Evolutionary conservation across 2,113 vertebrate genomes (phyloP).

Genomic region (Oncorhynchus masou): DNA sequence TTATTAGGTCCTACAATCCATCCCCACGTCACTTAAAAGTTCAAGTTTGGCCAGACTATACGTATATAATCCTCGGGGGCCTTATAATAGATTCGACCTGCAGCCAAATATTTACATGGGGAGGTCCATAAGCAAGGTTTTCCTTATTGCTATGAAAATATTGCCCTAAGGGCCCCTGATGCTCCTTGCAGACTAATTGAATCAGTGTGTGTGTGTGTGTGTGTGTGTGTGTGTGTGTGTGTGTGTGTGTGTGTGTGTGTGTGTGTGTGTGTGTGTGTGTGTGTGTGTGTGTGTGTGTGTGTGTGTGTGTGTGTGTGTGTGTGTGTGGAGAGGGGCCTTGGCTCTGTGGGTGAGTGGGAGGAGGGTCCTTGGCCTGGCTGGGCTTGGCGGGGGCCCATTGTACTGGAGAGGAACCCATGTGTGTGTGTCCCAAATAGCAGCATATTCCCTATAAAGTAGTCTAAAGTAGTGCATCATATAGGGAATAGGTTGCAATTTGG

Average conservation of each 20-base stretch:
- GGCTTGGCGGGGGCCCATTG: slow-evolving; percentile 39
- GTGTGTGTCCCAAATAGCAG: too few species aligned
- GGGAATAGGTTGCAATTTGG: slow-evolving; percentile 50
- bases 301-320: neutral
- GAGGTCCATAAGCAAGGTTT: slow-evolving; percentile 67
- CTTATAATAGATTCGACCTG: slow-evolving; percentile 69
- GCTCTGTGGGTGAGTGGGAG: slow-evolving; percentile 18
- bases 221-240: too few species aligned
- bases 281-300: too few species aligned
- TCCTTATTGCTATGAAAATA: slow-evolving; percentile 72
- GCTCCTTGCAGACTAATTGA: slow-evolving; percentile 68
- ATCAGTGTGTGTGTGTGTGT: slow-evolving; percentile 45
- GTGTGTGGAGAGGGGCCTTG: slow-evolving; percentile 22
- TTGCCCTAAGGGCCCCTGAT: slow-evolving; percentile 58
- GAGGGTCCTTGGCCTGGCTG: slow-evolving; percentile 24
- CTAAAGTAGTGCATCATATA: too few species aligned
- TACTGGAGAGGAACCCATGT: slow-evolving; percentile 73
- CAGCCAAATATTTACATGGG: slow-evolving; percentile 89
- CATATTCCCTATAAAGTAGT: too few species aligned
- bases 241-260: too few species aligned
- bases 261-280: too few species aligned
- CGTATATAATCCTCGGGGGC: slow-evolving; percentile 73
- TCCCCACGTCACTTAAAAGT: slow-evolving; percentile 33
- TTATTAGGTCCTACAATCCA: slow-evolving; percentile 16
- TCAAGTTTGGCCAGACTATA: slow-evolving; percentile 39